Conservation (phyloP, 1,140 invertebrate species). For the Scaptodrosophila lebanonensis region DNA sequence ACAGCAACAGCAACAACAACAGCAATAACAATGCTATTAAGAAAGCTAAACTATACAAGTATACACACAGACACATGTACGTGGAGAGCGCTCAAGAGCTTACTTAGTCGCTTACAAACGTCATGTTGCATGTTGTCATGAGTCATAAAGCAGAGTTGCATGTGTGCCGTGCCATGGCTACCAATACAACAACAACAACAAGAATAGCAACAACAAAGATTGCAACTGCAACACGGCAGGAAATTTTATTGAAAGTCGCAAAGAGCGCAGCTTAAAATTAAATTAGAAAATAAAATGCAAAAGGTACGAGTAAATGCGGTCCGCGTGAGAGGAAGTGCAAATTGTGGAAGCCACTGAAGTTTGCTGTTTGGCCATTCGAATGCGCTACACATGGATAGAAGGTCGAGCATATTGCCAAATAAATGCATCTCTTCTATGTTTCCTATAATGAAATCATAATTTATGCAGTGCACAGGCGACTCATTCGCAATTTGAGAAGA, state of each 20-base stretch:
- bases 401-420: too few relatives aligned
- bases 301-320: slow-evolving; percentile 25
- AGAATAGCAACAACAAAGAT: slow-evolving; percentile 20
- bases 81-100: slow-evolving; percentile 1
- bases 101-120: slow-evolving; percentile 40
- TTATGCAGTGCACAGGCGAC: too few relatives aligned
- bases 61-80: too few relatives aligned
- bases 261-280: slow-evolving; percentile 55
- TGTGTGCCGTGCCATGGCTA: slow-evolving; percentile 26
- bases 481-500: too few relatives aligned
- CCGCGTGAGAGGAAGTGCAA: slow-evolving; percentile 25
- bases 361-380: neutral
- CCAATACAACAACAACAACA: slow-evolving; percentile 24
- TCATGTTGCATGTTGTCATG: slow-evolving; percentile 72
- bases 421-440: too few relatives aligned
- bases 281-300: slow-evolving; percentile 57
- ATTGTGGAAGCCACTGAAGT: neutral
- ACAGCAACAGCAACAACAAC: neutral
- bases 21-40: neutral
- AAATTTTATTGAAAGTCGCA: slow-evolving; percentile 45
- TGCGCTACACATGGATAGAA: slow-evolving; percentile 16
- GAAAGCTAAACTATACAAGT: neutral
- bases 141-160: slow-evolving; percentile 73
- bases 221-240: slow-evolving; percentile 26
- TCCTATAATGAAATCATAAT: too few relatives aligned